Evolutionary conservation across 2,888 invertebrate species (phyloP), one percentile per base, ranked within the genome.

Genomic region (Hirtodrosophila trivittata): DNA sequence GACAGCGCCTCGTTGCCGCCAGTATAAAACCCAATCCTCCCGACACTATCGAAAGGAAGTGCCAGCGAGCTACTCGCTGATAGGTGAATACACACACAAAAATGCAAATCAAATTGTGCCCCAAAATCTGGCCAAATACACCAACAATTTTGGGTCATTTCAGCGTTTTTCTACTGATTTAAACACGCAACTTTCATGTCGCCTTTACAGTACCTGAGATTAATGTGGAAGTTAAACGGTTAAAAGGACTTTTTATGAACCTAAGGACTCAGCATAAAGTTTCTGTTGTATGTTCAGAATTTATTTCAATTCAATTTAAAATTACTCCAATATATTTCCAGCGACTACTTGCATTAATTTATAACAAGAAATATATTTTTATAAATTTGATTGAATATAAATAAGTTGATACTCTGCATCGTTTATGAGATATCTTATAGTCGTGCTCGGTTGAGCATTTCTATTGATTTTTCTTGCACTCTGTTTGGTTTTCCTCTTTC

Each of bases 1-100:
- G 25, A 45, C 49, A 37, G 49, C 66, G 72, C 49, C 63, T 58
- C 18, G 37, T 12, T 70, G 68, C 68, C 71, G 68, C 71, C 68
- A 65, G 69, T 57, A 69, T 58, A 35, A 50, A 57, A 50, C 46
- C 51, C 73, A 66, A 60, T 38, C 26, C 67, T 49, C 32, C 13
- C 26, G 26, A 28, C 28, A n/a, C 28, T n/a, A 28, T 28, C 18
- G 58, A 38, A 37, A 30, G 16, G 12, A 38, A 47, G 43, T 32
- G 47, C 35, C 56, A 54, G 30, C 46, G 21, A 26, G 42, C 37
- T 45, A 41, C 41, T 45, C 5, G 45, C 54, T 28, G 54, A 62
- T 69, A 64, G 78, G 52, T 57, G 41, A 74, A 43, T 37, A 12
- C 38, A 43, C 38, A 43, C 41, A 18, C 32, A 37, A 21, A 59